Evolutionary conservation across 2,113 vertebrate species (phyloP).

Genomic region (Otocyon megalotis): DNA sequence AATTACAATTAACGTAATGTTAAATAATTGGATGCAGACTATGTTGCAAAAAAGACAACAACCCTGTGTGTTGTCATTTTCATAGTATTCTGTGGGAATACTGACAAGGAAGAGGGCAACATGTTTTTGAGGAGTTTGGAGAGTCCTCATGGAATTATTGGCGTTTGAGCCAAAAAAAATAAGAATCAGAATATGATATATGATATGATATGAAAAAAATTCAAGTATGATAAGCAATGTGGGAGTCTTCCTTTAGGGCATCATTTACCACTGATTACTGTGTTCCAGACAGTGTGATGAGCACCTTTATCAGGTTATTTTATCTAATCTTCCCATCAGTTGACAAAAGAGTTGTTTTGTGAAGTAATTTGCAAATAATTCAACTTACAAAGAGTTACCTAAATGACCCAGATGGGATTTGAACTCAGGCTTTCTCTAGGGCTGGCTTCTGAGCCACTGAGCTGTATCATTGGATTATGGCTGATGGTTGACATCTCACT

Average conservation of each 20-base stretch:
- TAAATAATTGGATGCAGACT: neutral
- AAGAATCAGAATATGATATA: neutral
- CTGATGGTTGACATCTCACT: neutral
- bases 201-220: neutral
- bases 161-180: neutral
- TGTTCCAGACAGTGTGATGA: neutral
- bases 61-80: neutral
- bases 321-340: neutral
- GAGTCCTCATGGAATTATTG: neutral
- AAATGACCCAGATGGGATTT: neutral
- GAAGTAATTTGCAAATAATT: neutral
- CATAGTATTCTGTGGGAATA: neutral
- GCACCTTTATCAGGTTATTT: neutral
- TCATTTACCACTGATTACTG: neutral
- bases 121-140: neutral
- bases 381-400: neutral
- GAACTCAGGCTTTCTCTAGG: neutral
- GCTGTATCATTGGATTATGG: neutral
- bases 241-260: neutral
- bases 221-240: neutral
- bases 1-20: neutral
- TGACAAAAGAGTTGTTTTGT: neutral
- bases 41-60: neutral
- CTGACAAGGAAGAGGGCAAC: neutral
- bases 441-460: neutral